Evolutionary conservation across 92 coral and sea anemone species (phyloP).

Genomic region (Meandrina meandrites): DNA sequence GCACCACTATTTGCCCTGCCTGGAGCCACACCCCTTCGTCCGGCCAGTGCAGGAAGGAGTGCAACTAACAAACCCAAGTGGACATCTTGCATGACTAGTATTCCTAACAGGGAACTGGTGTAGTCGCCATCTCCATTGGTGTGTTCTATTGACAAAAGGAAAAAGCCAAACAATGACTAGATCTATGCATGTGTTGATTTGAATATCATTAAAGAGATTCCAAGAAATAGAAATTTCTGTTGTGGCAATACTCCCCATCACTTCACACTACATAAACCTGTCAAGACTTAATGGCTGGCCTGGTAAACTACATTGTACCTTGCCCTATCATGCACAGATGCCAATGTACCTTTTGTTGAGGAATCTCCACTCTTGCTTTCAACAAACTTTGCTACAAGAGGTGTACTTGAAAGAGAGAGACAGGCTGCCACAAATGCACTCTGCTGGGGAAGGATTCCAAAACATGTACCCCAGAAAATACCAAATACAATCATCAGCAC

Average conservation of each 20-base stretch:
- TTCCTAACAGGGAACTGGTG: constrained; percentile 89
- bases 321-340: neutral
- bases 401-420: constrained; percentile 93
- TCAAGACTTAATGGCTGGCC: no score
- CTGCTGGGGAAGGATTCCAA: constrained; percentile 86
- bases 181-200: neutral
- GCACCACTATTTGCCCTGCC: constrained; percentile 39
- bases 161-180: neutral
- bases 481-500: constrained; percentile 77
- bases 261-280: no score
- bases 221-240: neutral
- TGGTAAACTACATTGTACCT: no score
- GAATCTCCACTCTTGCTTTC: constrained; percentile 71
- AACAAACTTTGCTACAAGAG: constrained; percentile 94
- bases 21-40: constrained; percentile 51
- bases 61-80: constrained; percentile 92
- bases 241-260: no score
- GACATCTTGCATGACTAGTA: constrained; percentile 98
- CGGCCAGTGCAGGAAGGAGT: constrained; percentile 92
- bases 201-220: no score
- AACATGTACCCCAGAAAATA: constrained; percentile 80
- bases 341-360: constrained; percentile 57
- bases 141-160: constrained; percentile 63
- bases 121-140: constrained; percentile 91
- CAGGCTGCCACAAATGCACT: constrained; percentile 98